These are phyloP conservation scores for Bombus sibiricus DNA, from an alignment of 1,140 invertebrate genomes.

Conservation along the genomic window DNA sequence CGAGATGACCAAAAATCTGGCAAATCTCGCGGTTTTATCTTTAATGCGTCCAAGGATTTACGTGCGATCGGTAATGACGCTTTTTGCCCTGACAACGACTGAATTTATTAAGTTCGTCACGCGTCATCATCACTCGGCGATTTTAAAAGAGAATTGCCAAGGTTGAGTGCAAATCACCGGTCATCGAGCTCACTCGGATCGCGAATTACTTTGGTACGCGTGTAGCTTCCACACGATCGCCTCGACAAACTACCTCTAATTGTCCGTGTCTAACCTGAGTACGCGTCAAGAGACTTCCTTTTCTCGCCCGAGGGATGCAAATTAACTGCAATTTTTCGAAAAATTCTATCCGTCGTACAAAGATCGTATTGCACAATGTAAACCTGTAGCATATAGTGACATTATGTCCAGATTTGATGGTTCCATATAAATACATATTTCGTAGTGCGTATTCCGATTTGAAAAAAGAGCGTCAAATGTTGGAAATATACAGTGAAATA, in stretches of 20 bases:
- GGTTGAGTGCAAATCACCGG: constrained; percentile 37
- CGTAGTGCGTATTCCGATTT: too few species aligned
- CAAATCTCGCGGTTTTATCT: constrained; percentile 2
- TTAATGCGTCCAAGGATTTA: constrained; percentile 3
- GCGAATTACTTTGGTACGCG: not conserved
- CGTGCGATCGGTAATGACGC: constrained; percentile 32
- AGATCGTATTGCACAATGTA: too few species aligned
- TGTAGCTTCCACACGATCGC: not conserved
- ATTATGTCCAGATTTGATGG: too few species aligned
- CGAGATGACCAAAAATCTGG: not conserved
- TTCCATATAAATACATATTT: too few species aligned
- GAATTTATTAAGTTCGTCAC: constrained; percentile 74
- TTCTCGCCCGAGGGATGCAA: not conserved
- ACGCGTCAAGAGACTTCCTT: not conserved
- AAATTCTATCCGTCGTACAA: not conserved
- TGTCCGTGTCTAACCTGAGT: constrained; percentile 6
- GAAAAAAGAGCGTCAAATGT: too few species aligned
- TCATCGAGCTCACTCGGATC: not conserved
- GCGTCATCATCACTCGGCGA: constrained; percentile 64
- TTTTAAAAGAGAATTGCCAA: constrained; percentile 45
- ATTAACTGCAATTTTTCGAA: not conserved
- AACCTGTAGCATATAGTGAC: too few species aligned
- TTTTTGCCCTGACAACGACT: constrained; percentile 28
- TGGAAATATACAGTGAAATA: too few species aligned
- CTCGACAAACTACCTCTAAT: constrained; percentile 5